phyloP scores from a whole-genome alignment of 2,797 vertebrate species.

The Typhlichthys eigenmanni region DNA sequence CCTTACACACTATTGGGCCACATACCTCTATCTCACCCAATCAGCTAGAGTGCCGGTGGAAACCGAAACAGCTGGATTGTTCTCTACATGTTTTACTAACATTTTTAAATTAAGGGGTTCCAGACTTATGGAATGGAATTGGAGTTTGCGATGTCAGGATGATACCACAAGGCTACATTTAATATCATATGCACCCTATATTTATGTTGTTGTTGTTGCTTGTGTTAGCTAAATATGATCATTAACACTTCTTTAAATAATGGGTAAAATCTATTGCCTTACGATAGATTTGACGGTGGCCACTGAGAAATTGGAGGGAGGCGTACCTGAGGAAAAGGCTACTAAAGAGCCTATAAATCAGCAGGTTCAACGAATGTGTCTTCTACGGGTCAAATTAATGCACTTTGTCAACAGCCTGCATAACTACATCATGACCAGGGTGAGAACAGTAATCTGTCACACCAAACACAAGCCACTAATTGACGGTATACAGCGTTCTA shows the following conservation, averaged over 20 bases:
- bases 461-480: background rate
- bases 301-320: conserved; percentile 75
- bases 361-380: conserved; percentile 95
- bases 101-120: no score
- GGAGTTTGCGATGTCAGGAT: no score
- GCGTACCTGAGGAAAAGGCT: conserved; percentile 62
- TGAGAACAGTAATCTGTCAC: conserved; percentile 58
- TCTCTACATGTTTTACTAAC: no score
- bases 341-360: conserved; percentile 79
- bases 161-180: no score
- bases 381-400: conserved; percentile 96
- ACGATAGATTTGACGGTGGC: conserved; percentile 80
- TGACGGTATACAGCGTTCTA: background rate
- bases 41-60: no score
- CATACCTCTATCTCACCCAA: no score
- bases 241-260: background rate
- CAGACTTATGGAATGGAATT: no score
- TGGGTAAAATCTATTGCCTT: background rate
- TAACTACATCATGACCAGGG: conserved; percentile 98
- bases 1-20: no score
- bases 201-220: no score
- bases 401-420: conserved; percentile 99
- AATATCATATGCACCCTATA: no score
- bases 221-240: background rate
- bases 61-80: background rate